Conservation (phyloP, 2,113 vertebrate genomes). For the Dromaius novaehollandiae region DNA sequence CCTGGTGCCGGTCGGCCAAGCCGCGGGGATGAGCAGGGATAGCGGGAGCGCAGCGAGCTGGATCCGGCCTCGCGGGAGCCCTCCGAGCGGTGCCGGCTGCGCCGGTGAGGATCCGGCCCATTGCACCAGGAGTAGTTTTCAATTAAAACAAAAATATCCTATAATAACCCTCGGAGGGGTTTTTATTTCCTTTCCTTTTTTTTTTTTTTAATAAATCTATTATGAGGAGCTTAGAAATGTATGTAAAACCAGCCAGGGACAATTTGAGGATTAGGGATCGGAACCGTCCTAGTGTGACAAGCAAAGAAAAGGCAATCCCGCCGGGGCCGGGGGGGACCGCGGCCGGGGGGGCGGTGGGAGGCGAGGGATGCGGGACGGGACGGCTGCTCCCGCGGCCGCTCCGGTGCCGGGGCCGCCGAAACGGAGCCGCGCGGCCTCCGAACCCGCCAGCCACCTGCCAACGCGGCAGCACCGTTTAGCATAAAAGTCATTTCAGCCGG, state of each 20-base stretch:
- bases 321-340: too few relatives aligned
- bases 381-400: background rate
- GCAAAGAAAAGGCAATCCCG: background rate
- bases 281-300: background rate
- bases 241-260: background rate
- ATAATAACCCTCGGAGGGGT: background rate
- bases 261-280: slow-evolving; percentile 20
- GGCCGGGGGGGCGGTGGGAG: background rate
- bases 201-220: background rate
- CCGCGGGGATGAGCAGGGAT: background rate
- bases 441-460: background rate
- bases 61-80: background rate
- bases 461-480: slow-evolving; percentile 5
- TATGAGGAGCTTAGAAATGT: slow-evolving; percentile 31
- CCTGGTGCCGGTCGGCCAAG: rapidly evolving
- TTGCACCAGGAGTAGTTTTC: background rate
- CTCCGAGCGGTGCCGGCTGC: rapidly evolving
- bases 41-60: rapidly evolving
- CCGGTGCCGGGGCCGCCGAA: background rate
- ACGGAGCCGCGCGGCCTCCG: background rate
- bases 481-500: slow-evolving; percentile 62
- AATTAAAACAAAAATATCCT: slow-evolving; percentile 40
- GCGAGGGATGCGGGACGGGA: background rate
- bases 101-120: rapidly evolving
- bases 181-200: background rate